Evolutionary conservation across 2,797 vertebrate genomes (phyloP), one percentile per base, ranked within the genome.

Genomic region (Labeo calbasu): DNA sequence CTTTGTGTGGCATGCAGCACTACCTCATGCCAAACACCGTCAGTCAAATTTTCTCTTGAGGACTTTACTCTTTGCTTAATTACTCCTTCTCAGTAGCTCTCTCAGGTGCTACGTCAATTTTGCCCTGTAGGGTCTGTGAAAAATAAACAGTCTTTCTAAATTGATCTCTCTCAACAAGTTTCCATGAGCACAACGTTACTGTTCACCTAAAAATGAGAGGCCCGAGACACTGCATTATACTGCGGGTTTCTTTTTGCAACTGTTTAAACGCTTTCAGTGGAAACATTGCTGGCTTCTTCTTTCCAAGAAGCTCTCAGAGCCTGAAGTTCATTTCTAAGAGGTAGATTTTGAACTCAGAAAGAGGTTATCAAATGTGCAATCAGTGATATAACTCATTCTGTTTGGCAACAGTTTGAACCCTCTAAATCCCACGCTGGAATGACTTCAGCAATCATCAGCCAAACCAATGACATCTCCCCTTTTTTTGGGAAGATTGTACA

Each of bases 121-220:
- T 91, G 84, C 88, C 88, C 88, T 87, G 88, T 88, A 88, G 84
- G 59, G 89, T 88, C 17, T 48, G 82, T 89, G 82, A 78, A 94
- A 94, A 90, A 88, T 88, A 93, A 94, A 90, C 91, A 92, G 90
- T 87, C 88, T 81, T 88, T 89, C 87, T 90, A 87, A 89, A 89
- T 86, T 80, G 69, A 83, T 88, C 81, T 91, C 88, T 71, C 88
- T 89, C 77, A 86, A 84, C 84, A 82, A 90, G 91, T 93, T 93
- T 93, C 92, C 92, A 92, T 91, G 88, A 93, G 89, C 85, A 10
- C 71, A 71, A 65, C 70, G 75, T 69, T 65, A 65, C 68, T 59
- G 71, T 82, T 84, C 48, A 57, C 15, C 70, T 48, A 65, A 68
- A 87, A 84, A 59, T 23, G 51, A 84, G 82, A 77, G 65, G 63